phyloP scores from a whole-genome alignment of 2,113 vertebrate genomes.

The Cynopterus brachyotis region DNA sequence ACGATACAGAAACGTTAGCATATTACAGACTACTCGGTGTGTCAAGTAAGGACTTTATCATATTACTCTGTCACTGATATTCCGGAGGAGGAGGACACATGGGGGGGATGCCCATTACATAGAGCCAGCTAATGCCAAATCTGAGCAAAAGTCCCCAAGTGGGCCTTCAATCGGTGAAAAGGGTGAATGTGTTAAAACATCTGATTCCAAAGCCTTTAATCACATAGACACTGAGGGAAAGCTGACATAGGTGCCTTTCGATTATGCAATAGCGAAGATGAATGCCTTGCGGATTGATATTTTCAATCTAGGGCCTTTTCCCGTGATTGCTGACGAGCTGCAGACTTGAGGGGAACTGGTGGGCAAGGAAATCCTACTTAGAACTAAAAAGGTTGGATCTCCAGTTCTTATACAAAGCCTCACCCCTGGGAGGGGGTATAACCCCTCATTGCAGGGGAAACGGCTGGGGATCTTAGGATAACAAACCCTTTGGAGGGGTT shows the following conservation, averaged over 20 bases:
- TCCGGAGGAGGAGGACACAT: constrained; percentile 48
- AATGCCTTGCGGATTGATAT: background rate
- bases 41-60: constrained; percentile 84
- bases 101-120: background rate
- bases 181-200: background rate
- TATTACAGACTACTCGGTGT: constrained; percentile 84
- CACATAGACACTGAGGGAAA: background rate
- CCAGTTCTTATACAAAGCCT: background rate
- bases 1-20: constrained; percentile 85
- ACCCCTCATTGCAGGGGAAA: background rate
- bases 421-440: background rate
- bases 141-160: background rate
- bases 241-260: background rate
- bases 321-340: background rate
- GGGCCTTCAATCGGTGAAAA: background rate
- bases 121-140: background rate
- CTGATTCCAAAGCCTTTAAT: background rate
- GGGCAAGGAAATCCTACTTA: background rate
- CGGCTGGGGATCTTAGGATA: background rate
- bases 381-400: background rate
- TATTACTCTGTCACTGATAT: constrained; percentile 72
- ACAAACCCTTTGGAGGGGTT: fast-evolving
- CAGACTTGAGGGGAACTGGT: background rate
- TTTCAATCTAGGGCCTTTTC: background rate
- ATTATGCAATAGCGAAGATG: background rate